Percentiles rank a stretch among this genome's conserved stretches.
phyloP scores from a whole-genome alignment of 30 jellyfish, hydroid and myxozoan species.

The Turritopsis rubra region DNA sequence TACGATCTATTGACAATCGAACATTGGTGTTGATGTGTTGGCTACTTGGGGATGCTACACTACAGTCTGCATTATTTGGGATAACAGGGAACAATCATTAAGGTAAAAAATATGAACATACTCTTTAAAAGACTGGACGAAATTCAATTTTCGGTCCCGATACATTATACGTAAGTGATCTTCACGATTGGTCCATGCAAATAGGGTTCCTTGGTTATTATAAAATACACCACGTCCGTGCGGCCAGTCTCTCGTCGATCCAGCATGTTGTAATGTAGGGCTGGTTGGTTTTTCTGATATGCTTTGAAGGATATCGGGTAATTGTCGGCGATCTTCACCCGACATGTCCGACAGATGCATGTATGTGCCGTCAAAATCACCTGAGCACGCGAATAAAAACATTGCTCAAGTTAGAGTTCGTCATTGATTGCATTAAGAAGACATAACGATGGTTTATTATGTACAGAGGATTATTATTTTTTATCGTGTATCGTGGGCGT shows the following conservation, averaged over 20 bases:
- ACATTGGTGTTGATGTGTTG: too few species aligned
- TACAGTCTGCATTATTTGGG: too few species aligned
- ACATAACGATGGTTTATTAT: too few species aligned
- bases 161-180: conserved; percentile 62
- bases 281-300: conserved; percentile 14
- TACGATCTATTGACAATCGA: too few species aligned
- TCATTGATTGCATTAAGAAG: too few species aligned
- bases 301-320: conserved; percentile 33
- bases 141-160: conserved; percentile 43
- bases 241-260: conserved; percentile 50
- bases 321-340: background rate
- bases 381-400: background rate
- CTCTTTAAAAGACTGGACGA: conserved; percentile 37
- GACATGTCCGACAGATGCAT: conserved; percentile 19
- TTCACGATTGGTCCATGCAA: conserved; percentile 63
- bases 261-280: conserved; percentile 15
- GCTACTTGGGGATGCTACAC: too few species aligned
- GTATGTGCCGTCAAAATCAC: conserved; percentile 30
- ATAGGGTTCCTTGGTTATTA: background rate
- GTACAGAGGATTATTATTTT: too few species aligned
- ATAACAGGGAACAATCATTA: too few species aligned
- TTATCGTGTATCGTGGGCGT: too few species aligned
- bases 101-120: too few species aligned
- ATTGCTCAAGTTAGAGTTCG: too few species aligned
- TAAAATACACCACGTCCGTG: conserved; percentile 36